Percentiles rank a stretch among this genome's conserved stretches.
These are phyloP conservation scores for Meandrina meandrites DNA, from an alignment of 92 coral and sea anemone genomes.

Conservation along the genomic window DNA sequence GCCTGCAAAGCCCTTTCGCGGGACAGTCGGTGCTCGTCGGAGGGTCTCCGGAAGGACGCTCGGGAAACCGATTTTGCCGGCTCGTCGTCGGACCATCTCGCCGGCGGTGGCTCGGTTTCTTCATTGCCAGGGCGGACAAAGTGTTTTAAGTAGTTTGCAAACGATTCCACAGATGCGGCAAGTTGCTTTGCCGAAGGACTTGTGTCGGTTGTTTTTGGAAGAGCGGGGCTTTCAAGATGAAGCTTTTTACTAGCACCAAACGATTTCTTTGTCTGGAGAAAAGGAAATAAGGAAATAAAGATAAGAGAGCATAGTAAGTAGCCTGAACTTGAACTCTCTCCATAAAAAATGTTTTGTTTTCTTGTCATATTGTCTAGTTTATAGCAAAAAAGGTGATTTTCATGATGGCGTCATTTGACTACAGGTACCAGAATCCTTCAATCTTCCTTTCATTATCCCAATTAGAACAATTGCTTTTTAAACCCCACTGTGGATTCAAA, in stretches of 20 bases:
- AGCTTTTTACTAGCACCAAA: conserved; percentile 44
- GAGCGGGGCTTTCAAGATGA: conserved; percentile 15
- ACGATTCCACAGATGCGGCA: conserved; percentile 91
- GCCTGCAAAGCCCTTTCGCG: conserved; percentile 83
- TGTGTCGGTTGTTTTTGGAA: conserved; percentile 13
- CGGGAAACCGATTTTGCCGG: conserved; percentile 68
- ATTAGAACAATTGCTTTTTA: too few relatives aligned
- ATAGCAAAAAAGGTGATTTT: too few relatives aligned
- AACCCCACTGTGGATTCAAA: too few relatives aligned
- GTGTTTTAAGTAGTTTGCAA: conserved; percentile 89
- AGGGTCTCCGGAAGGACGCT: conserved; percentile 60
- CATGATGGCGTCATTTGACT: too few relatives aligned
- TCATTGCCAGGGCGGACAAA: conserved; percentile 77
- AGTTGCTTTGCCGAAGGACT: conserved; percentile 52
- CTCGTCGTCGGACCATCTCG: conserved; percentile 85
- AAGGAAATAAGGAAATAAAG: neutral
- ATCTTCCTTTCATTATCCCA: too few relatives aligned
- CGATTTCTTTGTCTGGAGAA: conserved; percentile 33
- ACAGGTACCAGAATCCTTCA: too few relatives aligned
- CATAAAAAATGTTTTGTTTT: neutral
- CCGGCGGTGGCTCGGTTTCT: conserved; percentile 64
- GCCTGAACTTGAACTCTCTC: neutral
- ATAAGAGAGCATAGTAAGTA: neutral
- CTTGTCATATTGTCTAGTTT: too few relatives aligned
- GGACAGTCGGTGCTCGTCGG: conserved; percentile 76